Conservation (phyloP, 2,113 vertebrate genomes). For the Panthera tigris region DNA sequence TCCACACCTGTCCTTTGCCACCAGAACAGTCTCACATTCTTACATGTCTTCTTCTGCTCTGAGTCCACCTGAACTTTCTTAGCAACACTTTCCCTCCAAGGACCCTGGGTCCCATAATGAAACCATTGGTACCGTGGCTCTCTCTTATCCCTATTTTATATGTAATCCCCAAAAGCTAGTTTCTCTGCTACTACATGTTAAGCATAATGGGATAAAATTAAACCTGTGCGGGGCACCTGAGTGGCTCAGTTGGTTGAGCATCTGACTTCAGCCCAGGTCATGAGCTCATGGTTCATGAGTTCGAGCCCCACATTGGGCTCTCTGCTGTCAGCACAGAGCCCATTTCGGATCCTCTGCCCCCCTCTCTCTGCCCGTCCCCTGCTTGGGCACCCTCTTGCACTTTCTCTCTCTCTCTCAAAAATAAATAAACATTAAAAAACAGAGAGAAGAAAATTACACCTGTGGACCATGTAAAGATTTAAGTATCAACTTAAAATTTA, state of each 20-base stretch:
- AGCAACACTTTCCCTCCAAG: background rate
- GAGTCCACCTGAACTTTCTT: background rate
- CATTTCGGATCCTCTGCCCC: no score
- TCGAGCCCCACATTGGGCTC: no score
- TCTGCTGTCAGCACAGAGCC: no score
- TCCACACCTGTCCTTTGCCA: background rate
- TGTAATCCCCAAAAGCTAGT: background rate
- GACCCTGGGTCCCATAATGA: background rate
- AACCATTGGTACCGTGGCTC: background rate
- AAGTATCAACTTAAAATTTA: slow-evolving; percentile 11
- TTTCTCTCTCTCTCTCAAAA: no score
- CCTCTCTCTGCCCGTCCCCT: no score
- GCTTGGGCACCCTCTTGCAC: no score
- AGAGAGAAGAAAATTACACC: background rate
- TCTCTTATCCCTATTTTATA: background rate
- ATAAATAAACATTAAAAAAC: no score
- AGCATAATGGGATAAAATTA: background rate
- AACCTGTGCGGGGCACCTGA: background rate
- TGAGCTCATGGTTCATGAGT: no score
- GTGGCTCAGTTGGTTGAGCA: no score
- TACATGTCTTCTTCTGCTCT: background rate
- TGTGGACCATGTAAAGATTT: background rate
- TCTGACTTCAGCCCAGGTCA: no score
- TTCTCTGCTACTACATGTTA: background rate
- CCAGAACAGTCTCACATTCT: background rate